phyloP scores from a whole-genome alignment of 2,888 invertebrate genomes.

The Aphodius sticticus region DNA sequence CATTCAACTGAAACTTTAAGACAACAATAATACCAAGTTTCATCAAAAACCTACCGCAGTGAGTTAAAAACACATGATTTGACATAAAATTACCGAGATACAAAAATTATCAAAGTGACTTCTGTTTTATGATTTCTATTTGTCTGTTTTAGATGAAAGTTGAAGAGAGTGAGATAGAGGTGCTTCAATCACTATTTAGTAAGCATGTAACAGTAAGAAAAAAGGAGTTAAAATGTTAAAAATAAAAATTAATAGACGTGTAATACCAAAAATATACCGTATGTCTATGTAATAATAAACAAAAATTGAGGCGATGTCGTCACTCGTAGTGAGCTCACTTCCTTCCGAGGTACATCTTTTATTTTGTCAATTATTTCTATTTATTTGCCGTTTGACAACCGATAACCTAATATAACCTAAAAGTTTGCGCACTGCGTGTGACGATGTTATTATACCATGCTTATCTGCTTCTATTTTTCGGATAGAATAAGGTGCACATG shows the following conservation, averaged over 20 bases:
- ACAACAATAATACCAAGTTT: too few species aligned
- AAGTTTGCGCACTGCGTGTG: not conserved
- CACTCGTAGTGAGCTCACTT: not conserved
- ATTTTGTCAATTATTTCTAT: not conserved
- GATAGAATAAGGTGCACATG: conserved; percentile 56
- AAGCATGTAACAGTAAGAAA: conserved; percentile 37
- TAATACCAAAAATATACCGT: conserved; percentile 58
- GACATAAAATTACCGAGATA: too few species aligned
- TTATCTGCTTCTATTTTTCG: conserved; percentile 55
- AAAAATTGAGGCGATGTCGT: not conserved
- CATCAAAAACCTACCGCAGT: too few species aligned
- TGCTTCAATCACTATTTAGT: conserved; percentile 41
- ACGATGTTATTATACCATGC: conserved; percentile 37
- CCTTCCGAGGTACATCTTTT: not conserved
- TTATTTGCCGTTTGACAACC: not conserved
- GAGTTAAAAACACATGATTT: too few species aligned
- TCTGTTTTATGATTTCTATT: conserved; percentile 16
- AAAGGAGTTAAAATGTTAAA: conserved; percentile 17
- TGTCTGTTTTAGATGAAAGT: conserved; percentile 45
- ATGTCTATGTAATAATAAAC: conserved; percentile 14
- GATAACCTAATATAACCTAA: not conserved
- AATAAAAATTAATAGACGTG: conserved; percentile 34
- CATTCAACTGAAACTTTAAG: too few species aligned
- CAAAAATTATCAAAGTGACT: not conserved
- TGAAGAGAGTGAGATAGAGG: conserved; percentile 43